Base-by-base conservation (phyloP, 2,888 invertebrate genomes). In the Calameuta idolon region DNA sequence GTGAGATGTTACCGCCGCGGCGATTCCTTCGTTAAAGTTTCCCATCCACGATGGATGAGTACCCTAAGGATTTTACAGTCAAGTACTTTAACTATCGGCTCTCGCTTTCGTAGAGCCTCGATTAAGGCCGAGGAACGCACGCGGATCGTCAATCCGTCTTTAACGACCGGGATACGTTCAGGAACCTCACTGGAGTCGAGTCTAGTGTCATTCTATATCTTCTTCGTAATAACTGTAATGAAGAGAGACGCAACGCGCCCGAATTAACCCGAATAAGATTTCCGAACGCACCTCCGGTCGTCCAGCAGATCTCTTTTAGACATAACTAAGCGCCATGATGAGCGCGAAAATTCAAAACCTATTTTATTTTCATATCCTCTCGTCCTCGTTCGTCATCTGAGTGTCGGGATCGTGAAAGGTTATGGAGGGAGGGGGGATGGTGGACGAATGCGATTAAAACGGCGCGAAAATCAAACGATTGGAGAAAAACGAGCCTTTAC, bases 401-500 rank as follows among this genome's bases (percentile, higher is more conserved):
- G 5, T 23, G 55, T 55, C 55, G 55, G 23, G 23, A 55, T 55
- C 9, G 23, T 55, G 23, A 15, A 55, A 55, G 55, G 55, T 55
- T 55, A 9, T 15, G 55, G 55, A 23, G 1, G 15, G 40, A 4
- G 5, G 40, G 15, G 15, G 55, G 23, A 9, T 23, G 23, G 23
- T 23, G 55, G 55, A 23, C 55, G 55, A 55, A 23, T 9, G 23
- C 55, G 23, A 55, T 55, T 55, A 15, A 55, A 55, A 55, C 55
- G 55, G 55, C 55, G 55, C 23, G 55, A 5, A 77, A 75, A 75
- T 71, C 33, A 34, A 69, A 30, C 34, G 68, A 77, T 34, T 71
- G 35, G 34, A 71, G 69, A 68, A 34, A 55, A 76, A 74, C 79
- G 76, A 75, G 78, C 73, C 76, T 74, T 79, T 80, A 77, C 77